Conservation (phyloP, 2,888 invertebrate genomes). For the Boloria euphrosyne region DNA sequence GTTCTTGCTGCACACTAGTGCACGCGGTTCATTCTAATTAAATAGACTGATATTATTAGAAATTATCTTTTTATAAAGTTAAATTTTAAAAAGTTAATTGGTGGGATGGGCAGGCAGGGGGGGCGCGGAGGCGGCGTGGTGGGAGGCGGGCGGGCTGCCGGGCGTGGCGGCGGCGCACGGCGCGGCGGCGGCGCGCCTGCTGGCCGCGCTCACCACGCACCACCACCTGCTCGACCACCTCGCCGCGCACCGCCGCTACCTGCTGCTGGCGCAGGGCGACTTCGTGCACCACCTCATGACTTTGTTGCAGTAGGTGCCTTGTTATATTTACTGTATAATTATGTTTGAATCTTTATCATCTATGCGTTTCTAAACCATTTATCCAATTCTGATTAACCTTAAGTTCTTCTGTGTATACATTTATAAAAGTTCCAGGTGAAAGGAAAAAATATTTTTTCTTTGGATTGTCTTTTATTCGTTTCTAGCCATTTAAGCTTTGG, state of each 20-base stretch:
- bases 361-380: no score
- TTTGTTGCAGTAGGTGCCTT: conserved; percentile 88
- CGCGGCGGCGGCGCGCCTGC: conserved; percentile 92
- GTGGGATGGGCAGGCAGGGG: not conserved
- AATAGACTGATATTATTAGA: no score
- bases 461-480: no score
- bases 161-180: conserved; percentile 93
- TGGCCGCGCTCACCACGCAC: conserved; percentile 92
- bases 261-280: conserved; percentile 97
- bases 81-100: no score
- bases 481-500: no score
- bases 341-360: not conserved
- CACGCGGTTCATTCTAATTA: no score
- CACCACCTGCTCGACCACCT: conserved; percentile 95
- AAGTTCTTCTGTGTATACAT: no score
- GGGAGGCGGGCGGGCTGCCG: conserved; percentile 85
- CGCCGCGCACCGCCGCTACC: conserved; percentile 93
- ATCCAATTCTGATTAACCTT: no score
- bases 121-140: conserved; percentile 52
- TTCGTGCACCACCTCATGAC: conserved; percentile 97
- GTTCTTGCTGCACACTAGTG: no score
- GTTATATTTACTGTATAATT: not conserved
- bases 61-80: no score
- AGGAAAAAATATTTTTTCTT: no score
- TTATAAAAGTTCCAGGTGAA: no score